These are phyloP conservation scores for Actenoides hombroni DNA, from an alignment of 2,113 vertebrate species.

Conservation along the genomic window DNA sequence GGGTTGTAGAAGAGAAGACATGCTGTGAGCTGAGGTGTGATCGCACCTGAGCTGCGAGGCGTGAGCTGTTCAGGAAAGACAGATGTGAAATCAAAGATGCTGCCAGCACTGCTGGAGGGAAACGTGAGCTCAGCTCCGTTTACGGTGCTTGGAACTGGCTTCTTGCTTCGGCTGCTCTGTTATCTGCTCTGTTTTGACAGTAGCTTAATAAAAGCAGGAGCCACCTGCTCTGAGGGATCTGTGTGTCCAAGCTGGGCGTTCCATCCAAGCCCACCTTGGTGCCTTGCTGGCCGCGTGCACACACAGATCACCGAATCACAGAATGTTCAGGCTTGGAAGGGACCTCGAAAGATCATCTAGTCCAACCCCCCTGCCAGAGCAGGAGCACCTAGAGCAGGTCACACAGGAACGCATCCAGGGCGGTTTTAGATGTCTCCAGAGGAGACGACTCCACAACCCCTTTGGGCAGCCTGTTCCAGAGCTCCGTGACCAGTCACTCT, in stretches of 20 bases:
- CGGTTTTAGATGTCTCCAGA: too few relatives aligned
- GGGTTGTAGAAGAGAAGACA: not conserved
- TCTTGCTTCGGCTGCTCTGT: not conserved
- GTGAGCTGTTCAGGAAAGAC: not conserved
- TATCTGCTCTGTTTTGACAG: not conserved
- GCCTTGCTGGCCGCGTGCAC: not conserved
- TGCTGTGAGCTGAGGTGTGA: not conserved
- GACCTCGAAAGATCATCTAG: too few relatives aligned
- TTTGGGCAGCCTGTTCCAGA: too few relatives aligned
- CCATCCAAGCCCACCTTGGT: not conserved
- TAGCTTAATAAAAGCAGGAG: not conserved
- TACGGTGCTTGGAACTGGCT: not conserved
- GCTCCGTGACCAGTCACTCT: not conserved
- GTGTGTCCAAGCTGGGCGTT: not conserved
- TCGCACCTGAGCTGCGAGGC: not conserved
- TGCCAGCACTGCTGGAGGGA: not conserved
- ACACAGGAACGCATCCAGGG: too few relatives aligned
- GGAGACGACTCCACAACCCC: too few relatives aligned
- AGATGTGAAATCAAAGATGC: not conserved
- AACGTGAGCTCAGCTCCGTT: fast-evolving
- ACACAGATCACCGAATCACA: not conserved
- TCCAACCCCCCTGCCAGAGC: too few relatives aligned
- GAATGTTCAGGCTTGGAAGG: too few relatives aligned
- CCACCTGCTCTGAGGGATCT: not conserved
- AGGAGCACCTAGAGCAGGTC: too few relatives aligned